Conservation (phyloP, 2,113 vertebrate species). For the Ondatra zibethicus region DNA sequence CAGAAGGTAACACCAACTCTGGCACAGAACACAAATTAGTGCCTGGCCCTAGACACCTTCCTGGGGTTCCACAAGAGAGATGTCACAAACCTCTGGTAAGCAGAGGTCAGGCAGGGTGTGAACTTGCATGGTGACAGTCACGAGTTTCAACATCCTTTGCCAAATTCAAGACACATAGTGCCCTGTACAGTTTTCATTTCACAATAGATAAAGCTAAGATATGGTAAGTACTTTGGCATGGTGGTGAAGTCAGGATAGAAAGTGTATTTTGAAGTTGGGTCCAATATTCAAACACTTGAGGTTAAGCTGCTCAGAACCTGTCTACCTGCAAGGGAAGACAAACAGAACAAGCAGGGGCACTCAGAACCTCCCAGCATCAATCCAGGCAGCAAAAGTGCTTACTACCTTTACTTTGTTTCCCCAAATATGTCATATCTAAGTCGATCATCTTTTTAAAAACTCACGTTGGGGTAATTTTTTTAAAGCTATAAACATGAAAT, state of each 20-base stretch:
- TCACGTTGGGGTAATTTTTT: not conserved
- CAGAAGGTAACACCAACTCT: not conserved
- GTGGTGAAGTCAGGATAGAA: not conserved
- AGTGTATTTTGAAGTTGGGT: not conserved
- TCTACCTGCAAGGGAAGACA: not conserved
- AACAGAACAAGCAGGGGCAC: not conserved
- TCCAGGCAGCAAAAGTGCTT: not conserved
- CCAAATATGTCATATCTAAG: not conserved
- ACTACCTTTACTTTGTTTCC: not conserved
- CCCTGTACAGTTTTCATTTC: not conserved
- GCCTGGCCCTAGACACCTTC: not conserved
- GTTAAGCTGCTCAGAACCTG: not conserved
- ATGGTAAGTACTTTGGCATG: not conserved
- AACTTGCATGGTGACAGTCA: rapidly evolving
- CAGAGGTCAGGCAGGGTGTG: not conserved
- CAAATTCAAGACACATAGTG: not conserved
- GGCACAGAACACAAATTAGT: not conserved
- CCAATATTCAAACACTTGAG: not conserved
- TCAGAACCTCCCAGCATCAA: not conserved
- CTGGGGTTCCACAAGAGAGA: not conserved
- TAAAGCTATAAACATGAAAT: not conserved
- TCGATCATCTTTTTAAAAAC: not conserved
- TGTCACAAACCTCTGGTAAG: not conserved
- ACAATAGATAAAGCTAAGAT: not conserved
- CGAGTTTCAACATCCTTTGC: not conserved